A percentile compares a stretch with the other conserved stretches of the same genome.
Conservation (phyloP, 2,113 vertebrate species). For the Numida meleagris region DNA sequence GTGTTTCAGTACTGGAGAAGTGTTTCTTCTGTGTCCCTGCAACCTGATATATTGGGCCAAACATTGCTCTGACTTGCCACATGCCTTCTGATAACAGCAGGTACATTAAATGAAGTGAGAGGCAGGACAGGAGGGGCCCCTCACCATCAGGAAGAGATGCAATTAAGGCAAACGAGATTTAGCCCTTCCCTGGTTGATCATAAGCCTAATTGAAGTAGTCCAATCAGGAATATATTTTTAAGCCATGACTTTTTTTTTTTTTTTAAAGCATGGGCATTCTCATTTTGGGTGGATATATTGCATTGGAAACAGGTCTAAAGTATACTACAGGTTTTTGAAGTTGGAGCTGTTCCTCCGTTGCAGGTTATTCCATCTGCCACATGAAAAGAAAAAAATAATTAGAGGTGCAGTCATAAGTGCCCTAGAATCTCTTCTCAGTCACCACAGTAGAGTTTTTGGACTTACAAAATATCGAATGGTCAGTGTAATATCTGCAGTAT, state of each 20-base stretch:
- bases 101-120: not conserved
- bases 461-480: not conserved
- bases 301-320: slow-evolving; percentile 39
- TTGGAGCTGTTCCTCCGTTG: slow-evolving; percentile 71
- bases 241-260: not conserved
- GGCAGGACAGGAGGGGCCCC: not conserved
- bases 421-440: not conserved
- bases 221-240: not conserved
- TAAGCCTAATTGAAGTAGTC: slow-evolving; percentile 23
- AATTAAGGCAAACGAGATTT: slow-evolving; percentile 62
- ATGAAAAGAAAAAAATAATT: slow-evolving; percentile 26
- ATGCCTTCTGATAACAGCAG: not conserved
- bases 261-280: not conserved
- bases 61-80: not conserved
- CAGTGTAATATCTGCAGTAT: not conserved
- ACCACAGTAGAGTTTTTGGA: not conserved
- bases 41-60: not conserved
- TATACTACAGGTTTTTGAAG: slow-evolving; percentile 78
- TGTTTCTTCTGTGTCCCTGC: not conserved
- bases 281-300: not conserved
- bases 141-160: slow-evolving; percentile 6
- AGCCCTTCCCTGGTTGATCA: slow-evolving; percentile 26
- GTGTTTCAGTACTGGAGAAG: not conserved
- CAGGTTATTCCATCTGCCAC: slow-evolving; percentile 64
- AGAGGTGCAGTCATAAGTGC: not conserved